Base-by-base conservation (phyloP, 2,888 invertebrate species). In the Zootermopsis nevadensis region DNA sequence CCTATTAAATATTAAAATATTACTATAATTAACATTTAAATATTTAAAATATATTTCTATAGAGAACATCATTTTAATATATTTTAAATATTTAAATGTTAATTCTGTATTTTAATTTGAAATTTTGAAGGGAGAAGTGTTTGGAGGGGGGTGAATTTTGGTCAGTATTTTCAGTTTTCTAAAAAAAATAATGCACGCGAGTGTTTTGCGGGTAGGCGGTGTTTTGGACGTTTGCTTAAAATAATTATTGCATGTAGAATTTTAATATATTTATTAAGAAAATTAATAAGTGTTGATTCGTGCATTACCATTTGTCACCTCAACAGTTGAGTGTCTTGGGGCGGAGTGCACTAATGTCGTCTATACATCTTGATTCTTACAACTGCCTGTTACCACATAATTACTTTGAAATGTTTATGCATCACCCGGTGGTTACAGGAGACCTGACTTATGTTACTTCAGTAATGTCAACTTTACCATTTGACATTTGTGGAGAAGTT, bases 251-350 rank as follows among this genome's bases (percentile, higher is more conserved):
- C 27, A 24, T 77, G 77, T 77, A 77, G 77, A 77, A 31, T 77
- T 77, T 33, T 77, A 55, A 77, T 77, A 33, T 77, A 77, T 77
- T 77, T 77, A 77, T 77, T 77, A 77, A 77, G 53, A 77, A n/a
- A 77, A 77, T 77, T 77, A 30, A 77, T 77, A 77, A 55, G 72
- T 69, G 81, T 81, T 69, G 53, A 42, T 67, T 38, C 38, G 15
- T 53, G 24, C 67, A 67, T 60, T 81, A 81, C 77, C 55, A 55
- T 77, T 31, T 24, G 31, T 31, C 33, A 19, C 69, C 33, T 69
- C 69, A 69, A 69, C 19, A 31, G 69, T 30, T 69, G 22, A 31
- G 31, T 31, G 33, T 31, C 69, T 10, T 30, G 15, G 60, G n/a
- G 60, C 15, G 60, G 27, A 60, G 60, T 60, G 60, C n/a, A 27